Evolutionary conservation across 2,888 invertebrate species (phyloP).

Genomic region (Eugnorisma glareosa): DNA sequence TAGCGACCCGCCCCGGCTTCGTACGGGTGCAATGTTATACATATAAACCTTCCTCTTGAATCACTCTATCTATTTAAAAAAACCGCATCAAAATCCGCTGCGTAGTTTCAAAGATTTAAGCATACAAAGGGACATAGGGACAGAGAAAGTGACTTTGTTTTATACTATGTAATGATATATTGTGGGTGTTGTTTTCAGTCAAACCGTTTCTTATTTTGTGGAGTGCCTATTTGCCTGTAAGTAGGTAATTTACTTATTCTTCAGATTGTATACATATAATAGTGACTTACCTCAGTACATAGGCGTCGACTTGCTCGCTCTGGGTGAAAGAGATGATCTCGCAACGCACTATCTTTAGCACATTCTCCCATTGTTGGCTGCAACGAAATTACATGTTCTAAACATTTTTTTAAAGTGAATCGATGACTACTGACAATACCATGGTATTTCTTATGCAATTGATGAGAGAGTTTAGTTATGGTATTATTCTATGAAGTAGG

Average conservation of each 20-base stretch:
- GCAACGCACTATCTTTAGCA: constrained; percentile 97
- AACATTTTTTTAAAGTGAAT: background rate
- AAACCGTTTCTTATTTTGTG: background rate
- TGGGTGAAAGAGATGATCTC: constrained; percentile 98
- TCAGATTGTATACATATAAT: background rate
- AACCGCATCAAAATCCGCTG: too few relatives aligned
- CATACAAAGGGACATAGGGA: too few relatives aligned
- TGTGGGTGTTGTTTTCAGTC: background rate
- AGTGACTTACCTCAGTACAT: constrained; percentile 96
- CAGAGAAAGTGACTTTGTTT: too few relatives aligned
- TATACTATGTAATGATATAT: too few relatives aligned
- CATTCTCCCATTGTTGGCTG: constrained; percentile 96
- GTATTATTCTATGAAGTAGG: background rate
- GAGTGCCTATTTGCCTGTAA: background rate
- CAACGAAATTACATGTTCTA: constrained; percentile 73
- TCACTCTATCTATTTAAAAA: too few relatives aligned
- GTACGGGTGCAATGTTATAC: too few relatives aligned
- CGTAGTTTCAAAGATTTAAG: too few relatives aligned
- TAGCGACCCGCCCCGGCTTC: too few relatives aligned
- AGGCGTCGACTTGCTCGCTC: constrained; percentile 98
- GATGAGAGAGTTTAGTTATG: background rate
- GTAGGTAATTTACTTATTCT: background rate
- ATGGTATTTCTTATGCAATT: background rate
- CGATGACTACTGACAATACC: background rate
- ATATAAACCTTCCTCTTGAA: too few relatives aligned